Percentiles rank a stretch among this genome's conserved stretches.
Conservation (phyloP, 53 echinoderm and acorn worm genomes). For the Luidia sarsii region DNA sequence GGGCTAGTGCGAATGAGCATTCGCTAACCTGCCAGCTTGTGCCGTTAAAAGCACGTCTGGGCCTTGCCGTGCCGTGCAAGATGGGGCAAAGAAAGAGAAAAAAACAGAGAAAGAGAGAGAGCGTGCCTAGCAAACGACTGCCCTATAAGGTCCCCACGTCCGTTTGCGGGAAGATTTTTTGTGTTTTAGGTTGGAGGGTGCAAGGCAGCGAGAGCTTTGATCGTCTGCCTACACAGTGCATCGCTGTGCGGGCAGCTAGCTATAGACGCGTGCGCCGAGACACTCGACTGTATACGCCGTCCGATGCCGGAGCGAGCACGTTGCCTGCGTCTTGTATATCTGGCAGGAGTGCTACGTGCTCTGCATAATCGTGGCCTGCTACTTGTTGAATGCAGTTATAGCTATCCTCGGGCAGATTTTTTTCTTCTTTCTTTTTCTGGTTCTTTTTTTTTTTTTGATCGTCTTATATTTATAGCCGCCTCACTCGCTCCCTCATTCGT, state of each 20-base stretch:
- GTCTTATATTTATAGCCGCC: conserved; percentile 38
- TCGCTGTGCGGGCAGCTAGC: too few relatives aligned
- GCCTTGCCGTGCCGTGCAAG: neutral
- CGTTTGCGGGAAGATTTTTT: conserved; percentile 8
- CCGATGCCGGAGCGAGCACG: too few relatives aligned
- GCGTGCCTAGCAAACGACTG: neutral
- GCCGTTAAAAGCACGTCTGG: neutral
- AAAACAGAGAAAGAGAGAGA: neutral
- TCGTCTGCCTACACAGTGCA: too few relatives aligned
- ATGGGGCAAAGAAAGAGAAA: neutral
- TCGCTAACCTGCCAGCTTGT: neutral
- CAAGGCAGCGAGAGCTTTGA: too few relatives aligned
- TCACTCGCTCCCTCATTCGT: conserved; percentile 8
- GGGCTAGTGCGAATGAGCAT: conserved; percentile 1
- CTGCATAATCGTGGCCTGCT: conserved; percentile 65
- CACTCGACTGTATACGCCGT: too few relatives aligned
- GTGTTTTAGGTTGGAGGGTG: too few relatives aligned
- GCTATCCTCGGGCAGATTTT: conserved; percentile 34
- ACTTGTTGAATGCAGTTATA: conserved; percentile 78
- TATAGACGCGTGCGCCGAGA: too few relatives aligned
- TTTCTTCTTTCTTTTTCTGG: too few relatives aligned
- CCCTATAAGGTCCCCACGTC: conserved; percentile 5
- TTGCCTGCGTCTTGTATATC: conserved; percentile 48
- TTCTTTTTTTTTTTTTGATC: too few relatives aligned
- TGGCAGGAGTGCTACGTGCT: conserved; percentile 33